phyloP scores from a whole-genome alignment of 2,113 vertebrate species.

The Agapornis roseicollis region DNA sequence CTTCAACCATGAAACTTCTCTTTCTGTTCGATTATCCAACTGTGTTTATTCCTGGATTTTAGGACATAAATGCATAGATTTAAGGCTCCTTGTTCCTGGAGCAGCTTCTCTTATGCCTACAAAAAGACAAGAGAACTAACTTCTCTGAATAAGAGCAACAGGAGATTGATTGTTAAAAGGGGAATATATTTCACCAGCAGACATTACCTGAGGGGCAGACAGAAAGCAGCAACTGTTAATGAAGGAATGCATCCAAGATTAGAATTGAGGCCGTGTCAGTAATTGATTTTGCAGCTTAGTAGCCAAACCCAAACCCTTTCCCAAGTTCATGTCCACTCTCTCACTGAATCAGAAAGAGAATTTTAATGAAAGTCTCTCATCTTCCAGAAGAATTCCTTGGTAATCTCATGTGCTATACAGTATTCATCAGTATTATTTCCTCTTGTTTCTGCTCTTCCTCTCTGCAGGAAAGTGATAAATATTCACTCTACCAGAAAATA shows the following conservation, averaged over 20 bases:
- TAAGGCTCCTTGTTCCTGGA: neutral
- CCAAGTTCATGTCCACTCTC: neutral
- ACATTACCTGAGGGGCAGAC: neutral
- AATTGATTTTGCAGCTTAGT: neutral
- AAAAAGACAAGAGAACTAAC: neutral
- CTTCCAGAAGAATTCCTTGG: neutral
- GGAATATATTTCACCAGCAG: neutral
- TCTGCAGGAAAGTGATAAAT: neutral
- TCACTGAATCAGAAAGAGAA: neutral
- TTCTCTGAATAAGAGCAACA: neutral
- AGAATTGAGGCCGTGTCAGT: neutral
- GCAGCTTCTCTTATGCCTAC: neutral
- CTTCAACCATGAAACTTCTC: neutral
- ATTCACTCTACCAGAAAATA: neutral
- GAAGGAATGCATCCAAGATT: neutral
- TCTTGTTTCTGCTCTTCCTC: neutral
- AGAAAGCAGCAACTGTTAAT: neutral
- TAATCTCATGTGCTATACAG: neutral
- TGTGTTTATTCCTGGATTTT: neutral
- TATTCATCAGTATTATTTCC: neutral
- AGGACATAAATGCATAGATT: neutral
- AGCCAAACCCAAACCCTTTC: neutral
- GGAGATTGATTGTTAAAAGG: neutral
- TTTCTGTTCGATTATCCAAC: neutral
- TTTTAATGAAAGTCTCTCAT: neutral